Percentiles rank a stretch among this genome's conserved stretches.
These are phyloP conservation scores for Sminthurides bifidus DNA, from an alignment of 1,140 invertebrate genomes.

Conservation along the genomic window DNA sequence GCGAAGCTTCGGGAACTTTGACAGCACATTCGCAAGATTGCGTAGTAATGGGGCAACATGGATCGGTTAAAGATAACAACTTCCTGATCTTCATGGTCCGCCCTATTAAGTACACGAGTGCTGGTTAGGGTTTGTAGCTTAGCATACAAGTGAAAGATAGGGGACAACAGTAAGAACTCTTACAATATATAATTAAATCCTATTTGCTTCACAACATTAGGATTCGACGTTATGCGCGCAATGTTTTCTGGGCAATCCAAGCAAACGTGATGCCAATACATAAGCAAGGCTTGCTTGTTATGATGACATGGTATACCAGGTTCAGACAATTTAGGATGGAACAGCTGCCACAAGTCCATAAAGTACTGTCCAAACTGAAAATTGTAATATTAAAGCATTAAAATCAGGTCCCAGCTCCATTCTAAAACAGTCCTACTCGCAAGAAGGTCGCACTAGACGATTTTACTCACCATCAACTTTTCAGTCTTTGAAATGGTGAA, in stretches of 20 bases:
- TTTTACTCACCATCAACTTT: slow-evolving; percentile 74
- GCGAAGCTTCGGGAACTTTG: slow-evolving; percentile 73
- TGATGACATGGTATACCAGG: slow-evolving; percentile 87
- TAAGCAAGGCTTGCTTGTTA: slow-evolving; percentile 82
- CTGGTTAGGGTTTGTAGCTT: too few species aligned
- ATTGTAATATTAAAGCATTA: neutral
- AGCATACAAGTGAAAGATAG: too few species aligned
- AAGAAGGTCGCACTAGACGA: too few species aligned
- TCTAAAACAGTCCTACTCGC: too few species aligned
- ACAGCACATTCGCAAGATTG: slow-evolving; percentile 75
- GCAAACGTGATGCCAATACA: slow-evolving; percentile 86
- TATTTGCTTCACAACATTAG: slow-evolving; percentile 77
- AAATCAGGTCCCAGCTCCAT: too few species aligned
- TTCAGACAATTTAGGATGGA: slow-evolving; percentile 88
- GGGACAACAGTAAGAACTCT: slow-evolving; percentile 37
- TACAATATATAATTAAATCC: slow-evolving; percentile 94
- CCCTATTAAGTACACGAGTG: too few species aligned
- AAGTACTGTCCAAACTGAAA: slow-evolving; percentile 72
- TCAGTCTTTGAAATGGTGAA: slow-evolving; percentile 78
- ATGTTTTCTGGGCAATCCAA: slow-evolving; percentile 86
- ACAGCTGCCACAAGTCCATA: slow-evolving; percentile 80
- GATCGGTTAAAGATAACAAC: slow-evolving; percentile 83
- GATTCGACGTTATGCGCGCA: slow-evolving; percentile 68
- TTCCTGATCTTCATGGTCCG: slow-evolving; percentile 90
- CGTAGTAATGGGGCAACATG: slow-evolving; percentile 91